Evolutionary conservation across 2,888 invertebrate genomes (phyloP).

Genomic region (Caenorhabditis sp.): DNA sequence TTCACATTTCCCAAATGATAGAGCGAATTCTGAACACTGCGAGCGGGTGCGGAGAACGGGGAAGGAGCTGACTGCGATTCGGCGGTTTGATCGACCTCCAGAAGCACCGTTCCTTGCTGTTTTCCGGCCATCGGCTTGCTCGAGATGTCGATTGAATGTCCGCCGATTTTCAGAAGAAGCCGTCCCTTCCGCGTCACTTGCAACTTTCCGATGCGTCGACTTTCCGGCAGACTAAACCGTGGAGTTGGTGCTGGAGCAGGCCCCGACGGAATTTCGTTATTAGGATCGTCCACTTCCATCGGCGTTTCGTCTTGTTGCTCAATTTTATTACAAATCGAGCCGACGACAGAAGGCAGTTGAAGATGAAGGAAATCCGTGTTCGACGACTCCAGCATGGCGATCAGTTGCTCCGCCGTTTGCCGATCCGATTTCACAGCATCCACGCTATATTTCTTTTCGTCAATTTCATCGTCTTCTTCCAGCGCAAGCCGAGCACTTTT

Average conservation of each 20-base stretch:
- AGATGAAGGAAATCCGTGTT: slow-evolving; percentile 36
- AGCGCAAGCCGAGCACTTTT: slow-evolving; percentile 20
- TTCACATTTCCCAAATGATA: slow-evolving; percentile 53
- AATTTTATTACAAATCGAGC: slow-evolving; percentile 28
- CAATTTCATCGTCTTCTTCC: slow-evolving; percentile 24
- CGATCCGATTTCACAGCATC: background rate
- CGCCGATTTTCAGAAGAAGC: slow-evolving; percentile 29
- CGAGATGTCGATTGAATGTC: slow-evolving; percentile 40
- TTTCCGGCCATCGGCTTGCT: slow-evolving; percentile 20
- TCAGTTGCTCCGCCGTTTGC: slow-evolving; percentile 22
- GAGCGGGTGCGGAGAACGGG: no score
- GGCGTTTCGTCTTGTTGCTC: background rate
- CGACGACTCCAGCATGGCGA: slow-evolving; percentile 39
- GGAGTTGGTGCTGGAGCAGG: background rate
- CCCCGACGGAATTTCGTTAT: background rate
- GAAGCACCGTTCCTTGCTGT: slow-evolving; percentile 41
- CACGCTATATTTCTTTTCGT: slow-evolving; percentile 14
- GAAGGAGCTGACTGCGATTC: no score
- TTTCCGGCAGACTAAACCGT: slow-evolving; percentile 10
- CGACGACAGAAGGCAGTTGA: slow-evolving; percentile 50
- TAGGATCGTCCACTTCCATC: slow-evolving; percentile 34
- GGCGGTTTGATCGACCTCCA: slow-evolving; percentile 38
- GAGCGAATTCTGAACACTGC: slow-evolving; percentile 15
- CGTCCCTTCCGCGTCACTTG: slow-evolving; percentile 46
- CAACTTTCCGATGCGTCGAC: slow-evolving; percentile 49